These are phyloP conservation scores for Larimichthys polyactis DNA, from an alignment of 2,113 vertebrate genomes.

Conservation along the genomic window DNA sequence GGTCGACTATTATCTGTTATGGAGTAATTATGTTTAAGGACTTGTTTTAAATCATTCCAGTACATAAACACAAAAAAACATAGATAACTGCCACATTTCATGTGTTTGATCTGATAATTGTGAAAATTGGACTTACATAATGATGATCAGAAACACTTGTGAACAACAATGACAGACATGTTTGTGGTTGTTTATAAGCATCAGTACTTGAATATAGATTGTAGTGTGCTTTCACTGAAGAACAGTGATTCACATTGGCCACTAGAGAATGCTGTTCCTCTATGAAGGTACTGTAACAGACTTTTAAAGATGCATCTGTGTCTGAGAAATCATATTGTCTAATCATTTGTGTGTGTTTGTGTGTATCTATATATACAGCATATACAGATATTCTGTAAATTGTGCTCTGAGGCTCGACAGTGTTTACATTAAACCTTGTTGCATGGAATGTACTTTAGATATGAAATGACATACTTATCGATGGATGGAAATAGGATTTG, in stretches of 20 bases:
- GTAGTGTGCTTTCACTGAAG: not conserved
- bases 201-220: not conserved
- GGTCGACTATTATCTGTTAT: not conserved
- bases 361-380: no score
- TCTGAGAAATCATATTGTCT: no score
- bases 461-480: no score
- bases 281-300: not conserved
- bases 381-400: no score
- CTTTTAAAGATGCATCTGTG: not conserved
- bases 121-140: not conserved
- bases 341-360: no score
- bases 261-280: slow-evolving; percentile 55
- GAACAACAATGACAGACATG: not conserved
- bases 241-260: slow-evolving; percentile 10
- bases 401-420: no score
- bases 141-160: not conserved
- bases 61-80: slow-evolving; percentile 12
- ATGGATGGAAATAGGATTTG: no score
- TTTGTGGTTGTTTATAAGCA: not conserved
- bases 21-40: not conserved
- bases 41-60: not conserved
- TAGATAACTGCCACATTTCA: not conserved
- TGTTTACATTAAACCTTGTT: no score
- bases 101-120: not conserved
- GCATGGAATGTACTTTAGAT: no score